A percentile compares a stretch with the other conserved stretches of the same genome.
These are phyloP conservation scores for Agrochola circellaris DNA, from an alignment of 2,888 invertebrate genomes.

Conservation along the genomic window DNA sequence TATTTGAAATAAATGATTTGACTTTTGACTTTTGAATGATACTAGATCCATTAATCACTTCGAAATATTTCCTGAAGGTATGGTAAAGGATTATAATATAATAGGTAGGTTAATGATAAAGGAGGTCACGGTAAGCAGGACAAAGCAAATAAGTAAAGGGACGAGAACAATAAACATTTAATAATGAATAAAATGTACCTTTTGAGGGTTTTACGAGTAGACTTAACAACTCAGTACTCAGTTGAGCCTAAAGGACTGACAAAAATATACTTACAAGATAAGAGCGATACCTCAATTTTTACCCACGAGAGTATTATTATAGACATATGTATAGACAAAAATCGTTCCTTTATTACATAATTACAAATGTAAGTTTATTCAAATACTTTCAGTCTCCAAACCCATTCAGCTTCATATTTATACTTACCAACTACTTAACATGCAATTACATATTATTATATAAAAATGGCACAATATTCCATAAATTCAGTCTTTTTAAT, in stretches of 20 bases:
- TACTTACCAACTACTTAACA: neutral
- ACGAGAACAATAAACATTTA: slow-evolving; percentile 31
- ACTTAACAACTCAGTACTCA: neutral
- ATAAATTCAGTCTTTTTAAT: slow-evolving; percentile 28
- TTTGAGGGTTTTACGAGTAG: neutral
- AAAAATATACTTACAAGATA: neutral
- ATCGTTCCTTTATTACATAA: neutral
- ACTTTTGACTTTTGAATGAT: too few species aligned
- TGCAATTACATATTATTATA: neutral
- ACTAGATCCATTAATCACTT: neutral
- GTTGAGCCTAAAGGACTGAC: too few species aligned
- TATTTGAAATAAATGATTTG: too few species aligned
- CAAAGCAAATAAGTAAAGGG: slow-evolving; percentile 6
- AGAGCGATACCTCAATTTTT: neutral
- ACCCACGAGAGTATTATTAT: neutral
- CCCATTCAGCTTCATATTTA: neutral
- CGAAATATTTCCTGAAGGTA: neutral
- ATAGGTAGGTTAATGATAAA: neutral
- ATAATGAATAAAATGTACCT: slow-evolving; percentile 8
- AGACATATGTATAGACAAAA: neutral
- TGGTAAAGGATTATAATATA: too few species aligned
- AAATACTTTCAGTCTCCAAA: slow-evolving; percentile 23
- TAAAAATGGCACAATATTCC: slow-evolving; percentile 51
- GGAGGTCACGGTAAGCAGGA: too few species aligned
- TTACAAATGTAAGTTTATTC: neutral